Base-by-base conservation (phyloP, 2,113 vertebrate genomes). In the Maccullochella peelii region DNA sequence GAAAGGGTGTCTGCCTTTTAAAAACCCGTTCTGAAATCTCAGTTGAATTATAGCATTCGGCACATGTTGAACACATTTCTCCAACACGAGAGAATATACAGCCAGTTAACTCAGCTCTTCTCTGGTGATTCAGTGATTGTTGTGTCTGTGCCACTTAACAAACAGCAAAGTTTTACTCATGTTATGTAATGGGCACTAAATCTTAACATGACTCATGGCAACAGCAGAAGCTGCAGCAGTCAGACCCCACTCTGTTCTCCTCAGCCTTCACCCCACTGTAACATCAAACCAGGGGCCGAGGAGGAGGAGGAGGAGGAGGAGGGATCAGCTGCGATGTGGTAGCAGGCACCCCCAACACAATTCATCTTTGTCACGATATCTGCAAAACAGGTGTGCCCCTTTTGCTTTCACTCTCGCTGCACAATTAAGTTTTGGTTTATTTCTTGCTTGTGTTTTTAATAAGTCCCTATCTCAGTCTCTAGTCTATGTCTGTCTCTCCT, bases 121-220 rank as follows among this genome's bases (percentile, higher is more conserved):
- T 54, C n/a, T 20, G 75, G 67, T 92, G 91, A 92, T 74, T 92
- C 91, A 90, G 57, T 25, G 70, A 61, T 75, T 89, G 88, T 91
- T 91, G 68, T 89, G 91, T 90, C 85, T 88, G 77, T 49, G 50
- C 40, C 70, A 71, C 89, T 81, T 67, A 50, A 81, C 3, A 83
- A 75, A 57, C 80, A 83, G 49, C 14, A 58, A 87, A 80, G 67
- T 80, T 87, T 79, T 63, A 77, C 80, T 42, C 71, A 58, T 25
- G 61, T 92, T 91, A 83, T 50, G 71, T 61, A 90, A 89, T 23
- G 70, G 65, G 15, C 70, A 42, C 33, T 68, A 58, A 62, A 72
- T 84, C 38, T 77, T 40, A 12, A 42, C 5, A 40, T 89, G 91
- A 93, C 61, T 94, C 91, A 89, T 59, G 55, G 62, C 33, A 40